Conservation (phyloP, 2,888 invertebrate species). For the Rhorus exstirpatorius region DNA sequence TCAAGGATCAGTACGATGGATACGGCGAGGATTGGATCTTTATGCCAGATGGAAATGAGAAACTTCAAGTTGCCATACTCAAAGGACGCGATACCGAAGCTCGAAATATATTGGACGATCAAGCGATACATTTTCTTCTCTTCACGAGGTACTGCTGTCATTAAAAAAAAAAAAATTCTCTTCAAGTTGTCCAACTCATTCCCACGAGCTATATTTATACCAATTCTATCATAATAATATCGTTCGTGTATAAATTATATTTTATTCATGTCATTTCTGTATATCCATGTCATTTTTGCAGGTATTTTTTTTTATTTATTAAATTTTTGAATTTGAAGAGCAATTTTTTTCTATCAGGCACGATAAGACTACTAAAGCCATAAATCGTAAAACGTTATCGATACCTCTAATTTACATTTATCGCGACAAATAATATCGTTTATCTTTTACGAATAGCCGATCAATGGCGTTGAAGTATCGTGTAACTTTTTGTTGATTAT, state of each 20-base stretch:
- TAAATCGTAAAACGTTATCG: constrained; percentile 17
- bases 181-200: constrained; percentile 3
- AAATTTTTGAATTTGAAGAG: too few species aligned
- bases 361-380: background rate
- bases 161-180: constrained; percentile 23
- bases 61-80: constrained; percentile 84
- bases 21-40: constrained; percentile 85
- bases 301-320: too few species aligned
- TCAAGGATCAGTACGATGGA: constrained; percentile 82
- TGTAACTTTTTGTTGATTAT: background rate
- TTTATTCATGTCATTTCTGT: background rate
- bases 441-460: constrained; percentile 28
- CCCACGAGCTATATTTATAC: background rate
- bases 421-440: background rate
- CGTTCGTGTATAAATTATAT: too few species aligned
- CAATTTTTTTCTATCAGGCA: too few species aligned
- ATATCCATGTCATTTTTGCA: too few species aligned
- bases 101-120: constrained; percentile 77
- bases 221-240: too few species aligned
- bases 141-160: constrained; percentile 82
- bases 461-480: background rate
- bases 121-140: constrained; percentile 79
- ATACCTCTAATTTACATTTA: background rate
- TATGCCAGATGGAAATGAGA: constrained; percentile 84
- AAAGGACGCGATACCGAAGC: constrained; percentile 76